Conservation (phyloP, 2,113 vertebrate species). For the Anguilla rostrata region DNA sequence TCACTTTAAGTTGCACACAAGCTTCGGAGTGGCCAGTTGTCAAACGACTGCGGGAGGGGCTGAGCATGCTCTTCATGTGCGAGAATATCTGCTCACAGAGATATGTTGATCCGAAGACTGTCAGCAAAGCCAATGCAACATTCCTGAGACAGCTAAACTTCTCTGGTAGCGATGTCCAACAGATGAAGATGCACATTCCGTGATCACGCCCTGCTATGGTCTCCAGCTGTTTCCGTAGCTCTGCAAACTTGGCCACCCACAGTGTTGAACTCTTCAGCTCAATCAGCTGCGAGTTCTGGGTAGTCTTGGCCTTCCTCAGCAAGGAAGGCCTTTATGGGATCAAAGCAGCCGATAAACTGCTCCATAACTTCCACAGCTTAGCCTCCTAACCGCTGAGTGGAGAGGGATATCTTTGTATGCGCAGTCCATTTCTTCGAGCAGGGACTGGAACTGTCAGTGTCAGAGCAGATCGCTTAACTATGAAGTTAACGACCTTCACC, state of each 20-base stretch:
- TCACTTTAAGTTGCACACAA: too few species aligned
- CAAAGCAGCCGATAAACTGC: slow-evolving; percentile 1
- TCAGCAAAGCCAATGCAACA: too few species aligned
- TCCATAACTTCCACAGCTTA: slow-evolving; percentile 32
- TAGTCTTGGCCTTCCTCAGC: slow-evolving; percentile 27
- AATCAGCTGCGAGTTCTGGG: slow-evolving; percentile 17
- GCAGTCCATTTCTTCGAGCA: too few species aligned
- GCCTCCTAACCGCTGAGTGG: slow-evolving; percentile 28
- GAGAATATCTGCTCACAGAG: slow-evolving; percentile 13
- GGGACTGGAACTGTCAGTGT: too few species aligned
- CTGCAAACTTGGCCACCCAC: slow-evolving; percentile 8
- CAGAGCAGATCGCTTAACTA: too few species aligned
- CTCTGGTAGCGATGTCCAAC: too few species aligned
- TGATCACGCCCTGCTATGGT: neutral
- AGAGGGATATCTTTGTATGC: slow-evolving; percentile 18
- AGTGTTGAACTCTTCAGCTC: slow-evolving; percentile 8
- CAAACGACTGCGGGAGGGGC: neutral
- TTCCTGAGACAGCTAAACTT: too few species aligned
- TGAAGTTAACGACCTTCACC: too few species aligned
- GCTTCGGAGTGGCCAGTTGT: too few species aligned
- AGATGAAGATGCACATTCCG: neutral
- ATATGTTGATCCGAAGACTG: neutral
- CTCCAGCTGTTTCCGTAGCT: neutral
- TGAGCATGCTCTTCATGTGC: slow-evolving; percentile 4
- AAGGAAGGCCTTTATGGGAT: slow-evolving; percentile 14